phyloP scores from a whole-genome alignment of 1,140 invertebrate genomes.

The Conus ventricosus region DNA sequence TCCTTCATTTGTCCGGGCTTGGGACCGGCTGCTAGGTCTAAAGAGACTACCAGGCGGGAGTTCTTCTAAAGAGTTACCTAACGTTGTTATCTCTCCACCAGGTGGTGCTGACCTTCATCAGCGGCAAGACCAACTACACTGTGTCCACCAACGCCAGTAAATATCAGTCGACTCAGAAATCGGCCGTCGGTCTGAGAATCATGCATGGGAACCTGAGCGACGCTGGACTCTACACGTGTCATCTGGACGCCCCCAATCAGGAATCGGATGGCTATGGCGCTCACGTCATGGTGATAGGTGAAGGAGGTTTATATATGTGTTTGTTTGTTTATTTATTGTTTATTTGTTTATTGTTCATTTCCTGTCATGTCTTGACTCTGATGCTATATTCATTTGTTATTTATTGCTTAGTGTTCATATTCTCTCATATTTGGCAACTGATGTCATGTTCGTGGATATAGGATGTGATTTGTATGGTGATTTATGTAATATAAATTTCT shows the following conservation, averaged over 20 bases:
- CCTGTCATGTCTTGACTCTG: too few relatives aligned
- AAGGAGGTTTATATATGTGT: background rate
- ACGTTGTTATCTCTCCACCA: background rate
- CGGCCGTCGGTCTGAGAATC: slow-evolving; percentile 14
- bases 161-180: slow-evolving; percentile 20
- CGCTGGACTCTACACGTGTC: slow-evolving; percentile 33
- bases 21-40: too few relatives aligned
- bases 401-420: too few relatives aligned
- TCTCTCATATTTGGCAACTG: too few relatives aligned
- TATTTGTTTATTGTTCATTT: background rate
- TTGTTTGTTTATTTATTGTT: background rate
- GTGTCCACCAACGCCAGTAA: slow-evolving; percentile 18
- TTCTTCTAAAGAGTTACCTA: too few relatives aligned
- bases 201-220: slow-evolving; percentile 17
- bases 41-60: too few relatives aligned
- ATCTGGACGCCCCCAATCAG: slow-evolving; percentile 22
- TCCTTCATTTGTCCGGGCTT: too few relatives aligned
- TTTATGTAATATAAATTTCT: too few relatives aligned
- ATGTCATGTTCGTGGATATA: too few relatives aligned
- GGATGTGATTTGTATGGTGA: too few relatives aligned
- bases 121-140: background rate
- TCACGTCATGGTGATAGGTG: slow-evolving; percentile 33
- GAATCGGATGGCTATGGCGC: slow-evolving; percentile 16
- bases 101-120: slow-evolving; percentile 32
- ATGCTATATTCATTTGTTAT: too few relatives aligned